Evolutionary conservation across 2,113 vertebrate genomes (phyloP).

Genomic region (Lepidiolamprologus cunningtoni): DNA sequence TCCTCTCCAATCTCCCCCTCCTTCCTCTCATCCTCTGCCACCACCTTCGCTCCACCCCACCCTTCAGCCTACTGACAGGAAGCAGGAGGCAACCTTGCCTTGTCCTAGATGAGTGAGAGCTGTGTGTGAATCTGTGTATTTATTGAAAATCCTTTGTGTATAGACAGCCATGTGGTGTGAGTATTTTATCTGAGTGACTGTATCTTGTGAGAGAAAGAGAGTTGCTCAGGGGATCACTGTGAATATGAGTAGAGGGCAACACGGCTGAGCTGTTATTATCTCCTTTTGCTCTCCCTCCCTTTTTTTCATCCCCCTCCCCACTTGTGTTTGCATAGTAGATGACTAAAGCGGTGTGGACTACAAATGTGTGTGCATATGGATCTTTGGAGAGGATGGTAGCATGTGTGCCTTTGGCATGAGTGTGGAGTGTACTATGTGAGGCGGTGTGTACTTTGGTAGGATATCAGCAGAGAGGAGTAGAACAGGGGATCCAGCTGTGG

Average conservation of each 20-base stretch:
- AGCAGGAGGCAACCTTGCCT: slow-evolving; percentile 56
- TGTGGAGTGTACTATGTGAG: slow-evolving; percentile 14
- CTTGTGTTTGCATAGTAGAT: slow-evolving; percentile 50
- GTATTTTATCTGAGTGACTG: slow-evolving; percentile 12
- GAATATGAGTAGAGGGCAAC: slow-evolving; percentile 35
- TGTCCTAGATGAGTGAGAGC: slow-evolving; percentile 30
- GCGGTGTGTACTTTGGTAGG: slow-evolving; percentile 22
- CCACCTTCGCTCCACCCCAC: slow-evolving; percentile 16
- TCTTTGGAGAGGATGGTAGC: slow-evolving; percentile 37
- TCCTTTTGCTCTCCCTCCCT: slow-evolving; percentile 3
- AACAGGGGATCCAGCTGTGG: slow-evolving; percentile 34
- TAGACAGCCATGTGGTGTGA: slow-evolving; percentile 8
- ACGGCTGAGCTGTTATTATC: slow-evolving; percentile 45
- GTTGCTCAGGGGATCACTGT: slow-evolving; percentile 13
- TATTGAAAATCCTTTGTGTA: not conserved
- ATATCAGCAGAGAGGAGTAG: slow-evolving; percentile 17
- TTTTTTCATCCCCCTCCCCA: not conserved
- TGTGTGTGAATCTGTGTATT: slow-evolving; percentile 10
- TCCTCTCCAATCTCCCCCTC: not conserved
- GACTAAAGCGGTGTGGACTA: slow-evolving; percentile 5
- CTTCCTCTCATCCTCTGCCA: not conserved
- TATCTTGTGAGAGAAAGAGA: not conserved
- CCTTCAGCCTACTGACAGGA: slow-evolving; percentile 51
- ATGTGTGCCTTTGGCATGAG: slow-evolving; percentile 7
- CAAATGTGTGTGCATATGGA: slow-evolving; percentile 42